Base-by-base conservation (phyloP, 2,888 invertebrate genomes). In the Hemicrepidius hirtus region DNA sequence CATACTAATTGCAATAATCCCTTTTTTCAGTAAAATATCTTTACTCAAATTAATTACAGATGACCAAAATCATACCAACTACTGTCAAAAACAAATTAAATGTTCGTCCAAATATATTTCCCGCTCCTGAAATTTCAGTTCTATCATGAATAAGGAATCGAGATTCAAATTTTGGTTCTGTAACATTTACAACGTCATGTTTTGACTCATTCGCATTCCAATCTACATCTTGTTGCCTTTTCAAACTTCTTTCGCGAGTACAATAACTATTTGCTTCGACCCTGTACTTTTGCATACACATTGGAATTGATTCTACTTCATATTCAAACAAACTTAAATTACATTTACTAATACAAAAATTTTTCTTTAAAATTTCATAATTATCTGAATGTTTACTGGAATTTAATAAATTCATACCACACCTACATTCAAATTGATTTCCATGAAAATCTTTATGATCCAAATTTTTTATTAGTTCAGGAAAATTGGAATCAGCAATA, bases 301-400 rank as follows among this genome's bases (percentile, higher is more conserved):
- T 41, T 3, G 57, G 37, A 24, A n/a, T 21, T 7, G 72, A 63
- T 46, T 72, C 72, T 13, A 68, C 53, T 20, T 73, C 68, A 21
- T 55, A 73, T 5, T 73, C 73, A 35, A 65, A 69, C 13, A 73
- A 53, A 50, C 57, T 68, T 20, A 73, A 9, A 41, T 18, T 73
- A 10, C 73, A 73, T 13, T 63, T 68, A 5, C 59, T 37, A 0
- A 44, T 64, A 44, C 73, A 73, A 20, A 24, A 73, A 32, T 73
- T 73, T 10, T 60, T 60, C 37, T 65, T 73, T 18, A 73, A 44
- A 60, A 73, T 73, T 10, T 69, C 68, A 20, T 65, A 69, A 64
- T 68, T 65, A 20, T n/a, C 16, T 7, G 68, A 73, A 50, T 65
- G 12, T 3, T 21, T 64, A 3, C 60, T 41, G 0, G 32, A 16